Base-by-base conservation (phyloP, 1,140 invertebrate genomes). In the Plectrocnemia conspersa region DNA sequence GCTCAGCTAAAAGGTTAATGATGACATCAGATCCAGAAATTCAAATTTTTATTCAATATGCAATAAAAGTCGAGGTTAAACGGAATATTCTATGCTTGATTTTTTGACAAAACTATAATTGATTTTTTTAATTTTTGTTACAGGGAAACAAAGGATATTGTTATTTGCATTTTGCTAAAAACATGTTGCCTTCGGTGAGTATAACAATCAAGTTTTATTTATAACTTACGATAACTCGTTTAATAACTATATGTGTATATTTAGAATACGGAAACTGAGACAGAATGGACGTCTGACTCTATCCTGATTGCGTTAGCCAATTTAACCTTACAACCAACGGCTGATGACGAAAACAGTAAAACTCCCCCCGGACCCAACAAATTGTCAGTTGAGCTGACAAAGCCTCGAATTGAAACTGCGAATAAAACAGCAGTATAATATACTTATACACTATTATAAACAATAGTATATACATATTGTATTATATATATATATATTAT, bases 121-220 rank as follows among this genome's bases (percentile, higher is more conserved):
- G 19, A 6, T 45, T 1, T 15, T 29, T 22, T 32, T 49, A 16
- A 25, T 45, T 46, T 55, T 29, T 24, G 38, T 69, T 67, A 22
- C 73, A 79, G 66, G 81, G 82, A 1, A 74, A 69, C 65, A 71
- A 77, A 46, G 83, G 83, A 24, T 79, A 80, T 58, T 84, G 82
- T 63, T 82, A 79, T 45, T 66, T 85, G 21, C 82, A 84, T 61
- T 85, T 84, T 67, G 76, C 75, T 52, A 84, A 83, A 64, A 65
- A 71, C 21, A 64, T 66, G 46, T 67, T 71, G 18, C 71, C 70
- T 54, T 70, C 73, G 66, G 72, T 75, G 64, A 64, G 42, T 55
- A 38, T 44, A n/a, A n/a, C n/a, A n/a, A n/a, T n/a, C n/a, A n/a
- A n/a, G n/a, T n/a, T n/a, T n/a, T n/a, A n/a, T 50, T 50, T 24